Base-by-base conservation (phyloP, 1,140 invertebrate genomes). In the Leucophenga varia region DNA sequence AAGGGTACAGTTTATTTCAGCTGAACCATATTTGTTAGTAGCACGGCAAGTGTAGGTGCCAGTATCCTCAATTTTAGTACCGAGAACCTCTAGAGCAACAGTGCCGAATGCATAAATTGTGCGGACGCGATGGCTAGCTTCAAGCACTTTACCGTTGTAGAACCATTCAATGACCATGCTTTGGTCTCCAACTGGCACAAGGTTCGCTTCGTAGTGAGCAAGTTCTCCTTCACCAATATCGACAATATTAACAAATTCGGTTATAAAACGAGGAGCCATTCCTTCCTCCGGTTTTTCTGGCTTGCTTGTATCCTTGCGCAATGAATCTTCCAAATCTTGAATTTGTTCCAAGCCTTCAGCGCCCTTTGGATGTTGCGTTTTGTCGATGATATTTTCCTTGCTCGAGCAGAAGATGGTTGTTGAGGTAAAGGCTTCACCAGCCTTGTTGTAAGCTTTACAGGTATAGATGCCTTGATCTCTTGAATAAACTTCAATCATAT, bases 81-180 rank as follows among this genome's bases (percentile, higher is more conserved):
- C 93, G 3, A 94, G 79, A 57, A 97, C 91, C 79, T 96, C 93
- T 3, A 96, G 79, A 22, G 95, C 90, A n/a, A 95, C 92, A 84
- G 95, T 93, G 41, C 93, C 93, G 73, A 97, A 96, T 1, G 93
- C 93, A 67, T 95, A 91, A 17, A 95, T 92, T 21, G 91, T 95
- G 63, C 91, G 81, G 30, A 89, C 89, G 25, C 93, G 84, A 74
- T 93, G 89, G 76, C 90, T 92, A 17, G 92, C 91, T 77, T 92
- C 89, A 37, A 97, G 80, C 0, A 84, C 67, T 74, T 96, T 87
- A 25, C 88, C 90, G 75, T 99, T 95, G 63, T 91, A 96, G 80
- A 95, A 95, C 95, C 95, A 99, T 80, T 98, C 93, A 19, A 98
- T 91, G 19, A 88, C 84, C 94, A 98, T 97, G 19, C 87, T 91